phyloP scores from a whole-genome alignment of 2,888 invertebrate genomes.

The Geotrupes spiniger region DNA sequence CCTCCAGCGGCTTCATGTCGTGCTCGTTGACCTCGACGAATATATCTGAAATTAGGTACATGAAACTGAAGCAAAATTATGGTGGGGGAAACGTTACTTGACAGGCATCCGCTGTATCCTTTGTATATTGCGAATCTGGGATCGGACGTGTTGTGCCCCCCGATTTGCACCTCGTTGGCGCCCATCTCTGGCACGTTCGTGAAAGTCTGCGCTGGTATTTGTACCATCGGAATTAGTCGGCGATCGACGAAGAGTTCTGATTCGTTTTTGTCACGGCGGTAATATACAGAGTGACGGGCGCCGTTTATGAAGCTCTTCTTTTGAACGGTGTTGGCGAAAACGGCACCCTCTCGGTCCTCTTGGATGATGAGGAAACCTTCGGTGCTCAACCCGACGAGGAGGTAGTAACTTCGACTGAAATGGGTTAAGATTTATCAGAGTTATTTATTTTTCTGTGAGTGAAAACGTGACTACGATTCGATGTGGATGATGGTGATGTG shows the following conservation, averaged over 20 bases:
- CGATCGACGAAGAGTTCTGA: conserved; percentile 73
- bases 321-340: conserved; percentile 70
- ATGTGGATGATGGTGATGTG: too few species aligned
- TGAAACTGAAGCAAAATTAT: not conserved
- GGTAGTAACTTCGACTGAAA: conserved; percentile 74
- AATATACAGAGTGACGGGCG: conserved; percentile 73
- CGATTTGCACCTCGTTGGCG: conserved; percentile 81
- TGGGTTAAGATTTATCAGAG: too few species aligned
- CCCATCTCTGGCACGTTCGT: conserved; percentile 67
- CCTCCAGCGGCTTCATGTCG: conserved; percentile 88
- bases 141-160: conserved; percentile 82
- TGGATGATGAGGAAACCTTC: conserved; percentile 82
- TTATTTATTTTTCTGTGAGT: too few species aligned
- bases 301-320: conserved; percentile 81
- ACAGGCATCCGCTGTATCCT: conserved; percentile 85
- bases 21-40: conserved; percentile 80
- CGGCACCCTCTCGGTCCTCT: conserved; percentile 77
- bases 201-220: conserved; percentile 66
- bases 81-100: conserved; percentile 76
- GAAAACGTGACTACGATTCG: too few species aligned
- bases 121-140: conserved; percentile 78
- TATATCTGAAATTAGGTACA: conserved; percentile 61
- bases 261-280: conserved; percentile 66
- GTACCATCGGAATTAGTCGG: conserved; percentile 67
- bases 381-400: conserved; percentile 76